Conservation (phyloP, 2,113 vertebrate genomes). For the Alethe diademata region DNA sequence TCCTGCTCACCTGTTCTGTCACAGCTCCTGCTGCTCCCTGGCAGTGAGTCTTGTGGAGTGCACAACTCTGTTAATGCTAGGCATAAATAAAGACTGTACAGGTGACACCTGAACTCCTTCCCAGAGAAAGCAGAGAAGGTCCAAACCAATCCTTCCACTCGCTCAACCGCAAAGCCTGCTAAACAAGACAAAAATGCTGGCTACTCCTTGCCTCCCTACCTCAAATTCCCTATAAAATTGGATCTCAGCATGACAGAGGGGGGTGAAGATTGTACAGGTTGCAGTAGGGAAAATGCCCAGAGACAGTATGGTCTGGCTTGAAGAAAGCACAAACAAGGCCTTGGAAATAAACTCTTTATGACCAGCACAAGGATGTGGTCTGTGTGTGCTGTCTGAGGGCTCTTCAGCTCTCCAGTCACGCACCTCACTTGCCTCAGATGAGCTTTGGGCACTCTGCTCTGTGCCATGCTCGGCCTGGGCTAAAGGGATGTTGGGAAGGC, state of each 20-base stretch:
- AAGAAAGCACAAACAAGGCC: not conserved
- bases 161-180: not conserved
- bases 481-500: not conserved
- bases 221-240: not conserved
- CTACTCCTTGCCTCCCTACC: not conserved
- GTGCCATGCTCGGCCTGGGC: not conserved
- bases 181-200: not conserved
- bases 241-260: not conserved
- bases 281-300: not conserved
- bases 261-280: not conserved
- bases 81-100: not conserved
- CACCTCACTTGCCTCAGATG: not conserved
- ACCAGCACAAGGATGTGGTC: not conserved
- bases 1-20: rapidly evolving
- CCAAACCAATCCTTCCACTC: not conserved
- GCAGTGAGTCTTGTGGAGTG: not conserved
- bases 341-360: not conserved
- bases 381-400: not conserved
- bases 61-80: too few relatives aligned
- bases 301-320: not conserved
- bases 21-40: not conserved
- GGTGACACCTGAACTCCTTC: not conserved
- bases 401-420: not conserved
- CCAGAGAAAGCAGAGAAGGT: not conserved
- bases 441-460: not conserved